These are phyloP conservation scores for Chaenodraco wilsoni DNA, from an alignment of 2,797 vertebrate species.

Conservation along the genomic window DNA sequence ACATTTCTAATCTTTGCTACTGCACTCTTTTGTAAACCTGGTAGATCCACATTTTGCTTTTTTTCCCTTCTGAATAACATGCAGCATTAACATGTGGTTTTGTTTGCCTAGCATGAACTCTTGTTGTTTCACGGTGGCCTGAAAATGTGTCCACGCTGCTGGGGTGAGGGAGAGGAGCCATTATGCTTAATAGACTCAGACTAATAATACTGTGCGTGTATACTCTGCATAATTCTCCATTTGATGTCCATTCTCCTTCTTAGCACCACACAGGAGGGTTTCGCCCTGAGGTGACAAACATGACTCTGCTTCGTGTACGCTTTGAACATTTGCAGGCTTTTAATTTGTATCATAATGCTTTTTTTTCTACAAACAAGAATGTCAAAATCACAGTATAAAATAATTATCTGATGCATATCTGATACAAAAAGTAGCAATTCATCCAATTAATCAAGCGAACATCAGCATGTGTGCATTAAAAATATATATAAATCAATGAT, in stretches of 20 bases:
- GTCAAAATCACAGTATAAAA: too few species aligned
- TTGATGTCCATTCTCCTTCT: conserved; percentile 52
- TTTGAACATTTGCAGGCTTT: conserved; percentile 5
- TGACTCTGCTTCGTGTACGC: conserved; percentile 23
- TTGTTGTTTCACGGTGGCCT: conserved; percentile 46
- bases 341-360: neutral
- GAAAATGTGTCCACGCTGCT: conserved; percentile 42
- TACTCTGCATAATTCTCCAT: conserved; percentile 55
- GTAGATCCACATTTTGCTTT: neutral
- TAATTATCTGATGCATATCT: too few species aligned
- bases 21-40: conserved; percentile 27
- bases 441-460: neutral
- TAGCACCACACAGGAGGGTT: conserved; percentile 44
- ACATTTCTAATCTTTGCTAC: conserved; percentile 5
- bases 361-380: neutral
- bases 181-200: conserved; percentile 61
- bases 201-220: conserved; percentile 55
- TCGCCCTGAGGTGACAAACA: conserved; percentile 52
- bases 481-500: neutral
- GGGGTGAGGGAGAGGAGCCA: conserved; percentile 56
- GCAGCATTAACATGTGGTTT: conserved; percentile 24
- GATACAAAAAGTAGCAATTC: neutral
- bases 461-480: neutral
- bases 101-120: conserved; percentile 36
- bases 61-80: conserved; percentile 32